Conservation (phyloP, 2,797 vertebrate species). For the Pseudocheirus occidentalis region DNA sequence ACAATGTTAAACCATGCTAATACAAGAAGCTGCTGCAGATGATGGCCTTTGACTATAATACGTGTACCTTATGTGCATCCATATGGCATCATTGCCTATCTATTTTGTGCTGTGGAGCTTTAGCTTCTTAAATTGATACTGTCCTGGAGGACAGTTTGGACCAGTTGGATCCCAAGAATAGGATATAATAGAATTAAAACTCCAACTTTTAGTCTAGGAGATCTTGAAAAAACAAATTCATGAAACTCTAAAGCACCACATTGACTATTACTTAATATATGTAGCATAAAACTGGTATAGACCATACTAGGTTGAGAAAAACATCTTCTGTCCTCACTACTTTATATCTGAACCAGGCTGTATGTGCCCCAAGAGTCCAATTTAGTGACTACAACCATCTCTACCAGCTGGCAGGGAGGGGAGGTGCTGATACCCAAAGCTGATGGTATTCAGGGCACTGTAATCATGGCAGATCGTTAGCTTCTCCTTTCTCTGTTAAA, state of each 20-base stretch:
- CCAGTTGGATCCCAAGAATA: background rate
- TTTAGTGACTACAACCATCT: background rate
- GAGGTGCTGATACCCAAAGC: background rate
- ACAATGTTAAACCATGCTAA: background rate
- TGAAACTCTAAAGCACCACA: background rate
- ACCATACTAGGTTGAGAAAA: too few relatives aligned
- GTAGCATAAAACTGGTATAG: background rate
- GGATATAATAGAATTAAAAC: background rate
- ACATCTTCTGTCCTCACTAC: too few relatives aligned
- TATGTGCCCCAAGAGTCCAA: background rate
- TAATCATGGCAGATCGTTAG: background rate
- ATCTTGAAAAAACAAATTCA: background rate
- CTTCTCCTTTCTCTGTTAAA: background rate
- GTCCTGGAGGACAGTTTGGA: background rate
- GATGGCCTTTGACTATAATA: background rate
- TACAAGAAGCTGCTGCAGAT: background rate
- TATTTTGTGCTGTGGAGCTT: background rate
- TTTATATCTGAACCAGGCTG: background rate
- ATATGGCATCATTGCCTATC: background rate
- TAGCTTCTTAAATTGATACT: background rate
- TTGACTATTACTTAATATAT: background rate
- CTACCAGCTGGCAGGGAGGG: background rate
- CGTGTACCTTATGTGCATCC: background rate
- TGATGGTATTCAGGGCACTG: background rate
- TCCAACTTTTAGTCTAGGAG: background rate